Conservation (phyloP, 2,888 invertebrate genomes). For the Athrips mouffetella region DNA sequence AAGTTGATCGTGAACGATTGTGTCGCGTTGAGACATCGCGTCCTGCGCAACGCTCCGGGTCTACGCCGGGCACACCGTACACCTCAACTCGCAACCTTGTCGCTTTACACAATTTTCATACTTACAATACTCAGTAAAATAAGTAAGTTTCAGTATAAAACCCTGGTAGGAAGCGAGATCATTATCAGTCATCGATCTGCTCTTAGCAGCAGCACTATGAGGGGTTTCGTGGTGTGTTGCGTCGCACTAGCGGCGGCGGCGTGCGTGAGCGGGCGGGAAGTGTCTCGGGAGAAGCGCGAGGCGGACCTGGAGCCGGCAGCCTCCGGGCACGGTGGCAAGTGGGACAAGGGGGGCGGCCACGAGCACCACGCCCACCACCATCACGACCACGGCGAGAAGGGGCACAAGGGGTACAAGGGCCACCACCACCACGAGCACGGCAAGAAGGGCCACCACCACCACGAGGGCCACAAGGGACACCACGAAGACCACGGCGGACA, state of each 20-base stretch:
- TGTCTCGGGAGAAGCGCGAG: conserved; percentile 65
- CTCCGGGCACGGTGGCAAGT: conserved; percentile 61
- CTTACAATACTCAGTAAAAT: conserved; percentile 51
- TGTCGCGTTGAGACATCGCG: conserved; percentile 49
- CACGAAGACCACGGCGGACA: conserved; percentile 81
- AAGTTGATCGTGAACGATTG: background rate
- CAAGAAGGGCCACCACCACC: conserved; percentile 86
- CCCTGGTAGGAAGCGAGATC: conserved; percentile 42
- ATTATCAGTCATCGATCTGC: conserved; percentile 58
- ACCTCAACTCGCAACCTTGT: conserved; percentile 65
- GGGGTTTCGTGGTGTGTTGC: conserved; percentile 56
- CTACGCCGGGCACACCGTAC: conserved; percentile 38
- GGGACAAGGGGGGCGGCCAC: conserved; percentile 80
- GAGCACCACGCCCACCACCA: conserved; percentile 82
- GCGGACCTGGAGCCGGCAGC: conserved; percentile 78
- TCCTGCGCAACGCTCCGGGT: conserved; percentile 54
- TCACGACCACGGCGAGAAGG: conserved; percentile 83
- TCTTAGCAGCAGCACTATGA: conserved; percentile 59
- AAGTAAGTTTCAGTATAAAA: conserved; percentile 65
- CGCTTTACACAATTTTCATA: conserved; percentile 70
- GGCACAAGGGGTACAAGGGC: conserved; percentile 85
- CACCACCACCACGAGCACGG: conserved; percentile 82
- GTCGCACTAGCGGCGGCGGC: conserved; percentile 73
- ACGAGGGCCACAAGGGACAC: conserved; percentile 80
- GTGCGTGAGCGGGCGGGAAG: conserved; percentile 72